These are phyloP conservation scores for Microvelia longipes DNA, from an alignment of 1,140 invertebrate species.

Conservation along the genomic window DNA sequence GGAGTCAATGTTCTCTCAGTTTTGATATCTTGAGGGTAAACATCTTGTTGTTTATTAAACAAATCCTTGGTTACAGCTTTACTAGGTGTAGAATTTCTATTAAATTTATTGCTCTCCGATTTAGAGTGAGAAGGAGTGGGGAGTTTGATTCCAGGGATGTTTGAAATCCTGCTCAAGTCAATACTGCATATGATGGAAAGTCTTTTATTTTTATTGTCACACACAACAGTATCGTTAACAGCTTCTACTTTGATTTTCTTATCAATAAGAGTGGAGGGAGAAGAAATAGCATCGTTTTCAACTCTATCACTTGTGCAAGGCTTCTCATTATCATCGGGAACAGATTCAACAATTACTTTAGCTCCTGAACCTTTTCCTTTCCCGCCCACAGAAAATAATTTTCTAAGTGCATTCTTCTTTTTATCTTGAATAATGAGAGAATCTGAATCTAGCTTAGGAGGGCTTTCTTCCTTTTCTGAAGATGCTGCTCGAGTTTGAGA, in stretches of 20 bases:
- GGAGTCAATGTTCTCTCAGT: not conserved
- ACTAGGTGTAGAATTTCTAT: not conserved
- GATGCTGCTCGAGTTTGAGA: slow-evolving; percentile 2
- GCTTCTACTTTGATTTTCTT: not conserved
- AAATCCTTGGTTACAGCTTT: not conserved
- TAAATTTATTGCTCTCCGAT: not conserved
- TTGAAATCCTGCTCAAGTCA: slow-evolving; percentile 9
- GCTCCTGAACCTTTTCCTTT: slow-evolving; percentile 43
- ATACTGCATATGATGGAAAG: slow-evolving; percentile 13
- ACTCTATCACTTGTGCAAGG: slow-evolving; percentile 24
- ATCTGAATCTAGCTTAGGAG: slow-evolving; percentile 39
- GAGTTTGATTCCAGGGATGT: slow-evolving; percentile 7
- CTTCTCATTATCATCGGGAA: slow-evolving; percentile 11
- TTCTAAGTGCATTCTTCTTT: slow-evolving; percentile 52
- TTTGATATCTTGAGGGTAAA: not conserved
- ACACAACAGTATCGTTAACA: slow-evolving; percentile 22
- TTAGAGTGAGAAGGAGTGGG: not conserved
- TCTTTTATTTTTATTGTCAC: not conserved
- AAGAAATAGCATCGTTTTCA: slow-evolving; percentile 30
- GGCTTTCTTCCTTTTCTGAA: slow-evolving; percentile 28
- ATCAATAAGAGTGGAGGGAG: slow-evolving; percentile 20
- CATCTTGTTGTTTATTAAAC: not conserved
- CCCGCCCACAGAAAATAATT: slow-evolving; percentile 43
- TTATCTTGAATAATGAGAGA: slow-evolving; percentile 43
- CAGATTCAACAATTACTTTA: not conserved